These are phyloP conservation scores for Periparus ater DNA, from an alignment of 2,797 vertebrate species.

Conservation along the genomic window DNA sequence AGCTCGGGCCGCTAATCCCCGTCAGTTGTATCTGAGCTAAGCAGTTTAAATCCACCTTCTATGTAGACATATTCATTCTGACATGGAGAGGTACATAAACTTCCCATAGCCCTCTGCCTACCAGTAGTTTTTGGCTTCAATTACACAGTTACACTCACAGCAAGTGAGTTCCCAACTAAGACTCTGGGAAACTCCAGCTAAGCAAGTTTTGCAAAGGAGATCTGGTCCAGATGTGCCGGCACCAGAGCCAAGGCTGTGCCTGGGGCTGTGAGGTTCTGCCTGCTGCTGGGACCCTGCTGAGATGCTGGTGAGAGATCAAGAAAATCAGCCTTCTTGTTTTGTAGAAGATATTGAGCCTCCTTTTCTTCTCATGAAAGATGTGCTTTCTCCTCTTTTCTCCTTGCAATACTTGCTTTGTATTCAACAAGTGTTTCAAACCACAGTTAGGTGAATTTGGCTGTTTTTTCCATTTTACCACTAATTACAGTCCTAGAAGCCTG, in stretches of 20 bases:
- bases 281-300: neutral
- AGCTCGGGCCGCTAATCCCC: neutral
- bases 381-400: neutral
- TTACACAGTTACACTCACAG: neutral
- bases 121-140: neutral
- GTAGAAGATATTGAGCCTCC: neutral
- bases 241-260: neutral
- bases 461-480: neutral
- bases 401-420: neutral
- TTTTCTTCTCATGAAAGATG: neutral
- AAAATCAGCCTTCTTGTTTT: neutral
- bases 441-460: neutral
- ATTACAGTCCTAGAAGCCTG: neutral
- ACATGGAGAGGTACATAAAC: neutral
- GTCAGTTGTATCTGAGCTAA: neutral
- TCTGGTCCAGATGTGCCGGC: fast-evolving
- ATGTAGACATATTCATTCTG: neutral
- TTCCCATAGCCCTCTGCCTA: neutral
- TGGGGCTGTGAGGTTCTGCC: neutral
- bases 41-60: conserved; percentile 3
- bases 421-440: neutral
- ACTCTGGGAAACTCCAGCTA: neutral
- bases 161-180: neutral
- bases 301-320: neutral
- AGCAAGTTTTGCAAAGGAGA: neutral